Evolutionary conservation across 2,113 vertebrate species (phyloP).

Genomic region (Trogon surrucura): DNA sequence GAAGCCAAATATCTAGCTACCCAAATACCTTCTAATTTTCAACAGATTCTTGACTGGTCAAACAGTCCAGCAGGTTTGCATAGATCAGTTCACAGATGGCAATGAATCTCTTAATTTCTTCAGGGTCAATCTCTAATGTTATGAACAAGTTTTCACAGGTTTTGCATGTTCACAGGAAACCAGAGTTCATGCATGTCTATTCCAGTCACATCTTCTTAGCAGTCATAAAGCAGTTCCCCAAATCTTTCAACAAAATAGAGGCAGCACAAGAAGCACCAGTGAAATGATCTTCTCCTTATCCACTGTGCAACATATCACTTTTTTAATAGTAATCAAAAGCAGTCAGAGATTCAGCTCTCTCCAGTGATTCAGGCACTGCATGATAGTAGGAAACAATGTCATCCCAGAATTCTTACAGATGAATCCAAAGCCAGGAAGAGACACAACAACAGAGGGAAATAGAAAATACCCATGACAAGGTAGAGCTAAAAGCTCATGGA

Average conservation of each 20-base stretch:
- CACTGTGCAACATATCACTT: neutral
- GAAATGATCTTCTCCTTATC: neutral
- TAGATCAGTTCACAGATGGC: neutral
- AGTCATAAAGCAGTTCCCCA: neutral
- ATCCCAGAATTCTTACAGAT: neutral
- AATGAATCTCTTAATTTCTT: neutral
- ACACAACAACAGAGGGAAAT: neutral
- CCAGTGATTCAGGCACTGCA: neutral
- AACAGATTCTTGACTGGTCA: neutral
- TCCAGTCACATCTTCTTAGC: neutral
- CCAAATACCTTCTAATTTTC: neutral
- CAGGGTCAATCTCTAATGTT: neutral
- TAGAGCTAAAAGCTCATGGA: neutral
- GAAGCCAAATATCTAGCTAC: neutral
- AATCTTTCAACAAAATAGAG: neutral
- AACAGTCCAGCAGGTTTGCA: neutral
- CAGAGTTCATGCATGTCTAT: neutral
- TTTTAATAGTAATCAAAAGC: neutral
- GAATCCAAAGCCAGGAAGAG: neutral
- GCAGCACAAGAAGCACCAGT: neutral
- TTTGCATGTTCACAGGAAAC: neutral
- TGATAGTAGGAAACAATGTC: neutral
- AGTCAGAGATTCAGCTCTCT: neutral
- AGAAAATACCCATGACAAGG: neutral
- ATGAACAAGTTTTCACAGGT: neutral